A percentile compares a stretch with the other conserved stretches of the same genome.
These are phyloP conservation scores for Rhodeus uyekii DNA, from an alignment of 2,797 vertebrate species.

Conservation along the genomic window DNA sequence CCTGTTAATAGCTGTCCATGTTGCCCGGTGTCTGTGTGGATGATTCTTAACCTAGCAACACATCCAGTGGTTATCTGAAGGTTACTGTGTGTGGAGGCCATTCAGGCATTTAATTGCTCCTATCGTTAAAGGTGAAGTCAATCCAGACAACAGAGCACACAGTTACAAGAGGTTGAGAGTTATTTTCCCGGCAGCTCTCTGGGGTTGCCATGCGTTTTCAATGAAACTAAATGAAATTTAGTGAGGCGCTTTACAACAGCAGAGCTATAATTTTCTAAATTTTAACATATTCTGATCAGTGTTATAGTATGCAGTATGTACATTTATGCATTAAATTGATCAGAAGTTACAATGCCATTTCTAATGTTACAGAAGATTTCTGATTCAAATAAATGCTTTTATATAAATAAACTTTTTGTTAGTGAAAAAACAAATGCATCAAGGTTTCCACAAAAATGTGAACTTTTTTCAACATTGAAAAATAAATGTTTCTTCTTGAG, in stretches of 20 bases:
- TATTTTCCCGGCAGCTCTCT: slow-evolving; percentile 14
- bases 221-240: not conserved
- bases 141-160: slow-evolving; percentile 21
- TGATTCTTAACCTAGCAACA: slow-evolving; percentile 53
- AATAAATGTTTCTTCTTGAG: not conserved
- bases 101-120: slow-evolving; percentile 14
- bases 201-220: slow-evolving; percentile 13
- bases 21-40: slow-evolving; percentile 46
- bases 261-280: not conserved
- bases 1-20: slow-evolving; percentile 33
- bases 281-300: not conserved
- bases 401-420: not conserved
- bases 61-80: slow-evolving; percentile 20
- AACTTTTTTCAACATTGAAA: not conserved
- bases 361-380: not conserved
- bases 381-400: not conserved
- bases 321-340: not conserved
- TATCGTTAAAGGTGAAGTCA: slow-evolving; percentile 10
- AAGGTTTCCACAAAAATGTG: not conserved
- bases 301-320: not conserved
- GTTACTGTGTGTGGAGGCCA: slow-evolving; percentile 21
- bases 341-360: not conserved
- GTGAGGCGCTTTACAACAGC: not conserved
- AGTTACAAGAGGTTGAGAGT: slow-evolving; percentile 14
- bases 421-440: not conserved